Percentiles rank a stretch among this genome's conserved stretches.
phyloP scores from a whole-genome alignment of 2,888 invertebrate genomes.

The Rhodophaea formosa region DNA sequence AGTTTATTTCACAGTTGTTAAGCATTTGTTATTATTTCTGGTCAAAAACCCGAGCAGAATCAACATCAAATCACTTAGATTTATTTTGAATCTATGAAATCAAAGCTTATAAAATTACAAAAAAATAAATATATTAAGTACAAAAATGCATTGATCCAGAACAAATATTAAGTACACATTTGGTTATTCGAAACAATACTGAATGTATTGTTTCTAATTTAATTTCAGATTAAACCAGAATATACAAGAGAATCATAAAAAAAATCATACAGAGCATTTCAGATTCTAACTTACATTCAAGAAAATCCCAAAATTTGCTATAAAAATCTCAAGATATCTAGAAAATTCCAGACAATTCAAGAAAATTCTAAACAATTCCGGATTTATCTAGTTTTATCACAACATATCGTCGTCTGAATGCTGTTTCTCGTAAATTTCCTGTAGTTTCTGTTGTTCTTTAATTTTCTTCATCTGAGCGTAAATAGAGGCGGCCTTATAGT shows the following conservation, averaged over 20 bases:
- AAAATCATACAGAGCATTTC: no score
- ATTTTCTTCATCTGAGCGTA: conserved; percentile 88
- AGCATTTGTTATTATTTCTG: no score
- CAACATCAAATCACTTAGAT: no score
- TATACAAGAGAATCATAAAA: no score
- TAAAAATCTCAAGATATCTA: neutral
- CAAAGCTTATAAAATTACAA: neutral
- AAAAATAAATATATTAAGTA: neutral
- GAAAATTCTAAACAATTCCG: neutral
- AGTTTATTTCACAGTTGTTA: no score
- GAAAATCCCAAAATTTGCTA: no score
- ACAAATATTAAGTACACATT: neutral
- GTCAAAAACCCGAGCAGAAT: no score
- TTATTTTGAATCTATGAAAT: neutral
- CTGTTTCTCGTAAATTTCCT: conserved; percentile 67
- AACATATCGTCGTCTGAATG: conserved; percentile 64
- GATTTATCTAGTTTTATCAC: conserved; percentile 36
- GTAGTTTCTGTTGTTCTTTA: conserved; percentile 75
- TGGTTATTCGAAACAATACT: neutral
- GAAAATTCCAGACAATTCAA: neutral
- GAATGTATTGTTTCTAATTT: no score
- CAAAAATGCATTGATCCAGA: neutral
- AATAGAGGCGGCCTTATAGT: conserved; percentile 94
- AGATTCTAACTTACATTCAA: no score
- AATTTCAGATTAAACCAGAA: neutral